A percentile compares a stretch with the other conserved stretches of the same genome.
Conservation (phyloP, 2,113 vertebrate genomes). For the Perca schrenkii region DNA sequence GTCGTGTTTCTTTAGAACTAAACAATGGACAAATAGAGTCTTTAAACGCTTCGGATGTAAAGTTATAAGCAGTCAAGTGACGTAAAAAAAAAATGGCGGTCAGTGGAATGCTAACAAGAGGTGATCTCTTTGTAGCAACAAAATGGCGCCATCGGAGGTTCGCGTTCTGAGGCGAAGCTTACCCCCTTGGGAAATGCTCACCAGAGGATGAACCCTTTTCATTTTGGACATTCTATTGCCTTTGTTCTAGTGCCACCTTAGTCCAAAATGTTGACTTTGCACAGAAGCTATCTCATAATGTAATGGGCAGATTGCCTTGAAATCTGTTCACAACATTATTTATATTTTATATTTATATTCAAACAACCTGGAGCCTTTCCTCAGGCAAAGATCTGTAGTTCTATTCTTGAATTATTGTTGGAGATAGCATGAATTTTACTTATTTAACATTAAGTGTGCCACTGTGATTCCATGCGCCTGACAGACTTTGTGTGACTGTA, state of each 20-base stretch:
- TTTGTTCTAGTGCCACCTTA: neutral
- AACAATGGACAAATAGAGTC: too few relatives aligned
- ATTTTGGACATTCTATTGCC: neutral
- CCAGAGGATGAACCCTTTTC: neutral
- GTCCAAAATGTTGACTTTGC: neutral
- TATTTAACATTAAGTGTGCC: slow-evolving; percentile 49
- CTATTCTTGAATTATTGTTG: slow-evolving; percentile 14
- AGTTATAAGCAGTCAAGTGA: too few relatives aligned
- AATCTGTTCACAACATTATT: neutral
- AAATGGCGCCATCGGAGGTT: too few relatives aligned
- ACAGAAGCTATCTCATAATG: neutral
- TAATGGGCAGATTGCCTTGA: neutral
- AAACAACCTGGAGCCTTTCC: neutral
- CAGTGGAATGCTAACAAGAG: too few relatives aligned
- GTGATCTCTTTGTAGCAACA: too few relatives aligned
- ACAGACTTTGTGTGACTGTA: slow-evolving; percentile 16
- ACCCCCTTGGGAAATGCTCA: too few relatives aligned
- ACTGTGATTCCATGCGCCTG: slow-evolving; percentile 63
- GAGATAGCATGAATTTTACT: slow-evolving; percentile 17
- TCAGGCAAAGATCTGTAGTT: slow-evolving; percentile 3
- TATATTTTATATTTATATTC: too few relatives aligned
- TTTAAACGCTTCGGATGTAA: too few relatives aligned
- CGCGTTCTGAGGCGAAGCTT: too few relatives aligned
- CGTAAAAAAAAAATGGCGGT: too few relatives aligned
- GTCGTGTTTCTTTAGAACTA: too few relatives aligned